Conservation (phyloP, 2,888 invertebrate genomes). For the Tanypteryx hageni region DNA sequence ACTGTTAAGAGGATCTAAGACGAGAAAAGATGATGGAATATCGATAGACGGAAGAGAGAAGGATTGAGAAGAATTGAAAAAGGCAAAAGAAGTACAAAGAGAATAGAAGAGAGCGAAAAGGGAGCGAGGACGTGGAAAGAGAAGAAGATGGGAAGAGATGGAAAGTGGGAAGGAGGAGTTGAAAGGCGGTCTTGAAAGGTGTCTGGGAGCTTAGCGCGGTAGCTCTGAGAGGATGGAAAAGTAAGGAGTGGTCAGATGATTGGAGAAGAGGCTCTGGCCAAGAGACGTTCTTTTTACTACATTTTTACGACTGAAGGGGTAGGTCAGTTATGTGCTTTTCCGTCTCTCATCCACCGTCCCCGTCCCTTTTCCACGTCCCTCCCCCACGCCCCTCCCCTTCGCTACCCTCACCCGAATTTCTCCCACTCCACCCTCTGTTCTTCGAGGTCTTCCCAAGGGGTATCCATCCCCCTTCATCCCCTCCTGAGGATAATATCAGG, state of each 20-base stretch:
- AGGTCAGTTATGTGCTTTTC: constrained; percentile 38
- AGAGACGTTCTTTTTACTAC: constrained; percentile 46
- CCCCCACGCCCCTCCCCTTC: neutral
- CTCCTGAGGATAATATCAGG: too few relatives aligned
- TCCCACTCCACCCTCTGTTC: neutral
- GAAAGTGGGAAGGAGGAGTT: neutral
- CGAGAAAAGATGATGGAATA: neutral
- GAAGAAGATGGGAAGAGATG: neutral
- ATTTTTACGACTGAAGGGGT: constrained; percentile 48
- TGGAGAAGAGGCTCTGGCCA: constrained; percentile 31
- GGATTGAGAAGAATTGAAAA: neutral
- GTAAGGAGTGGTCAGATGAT: neutral
- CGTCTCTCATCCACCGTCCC: neutral
- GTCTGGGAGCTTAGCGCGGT: neutral
- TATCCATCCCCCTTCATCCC: neutral
- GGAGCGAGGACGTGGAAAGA: neutral
- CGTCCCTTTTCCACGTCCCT: neutral
- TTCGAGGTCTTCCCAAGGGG: neutral
- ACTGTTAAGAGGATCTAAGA: neutral
- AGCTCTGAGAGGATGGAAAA: neutral
- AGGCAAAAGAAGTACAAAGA: neutral
- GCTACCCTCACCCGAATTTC: neutral
- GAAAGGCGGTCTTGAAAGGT: neutral
- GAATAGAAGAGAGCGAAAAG: neutral
- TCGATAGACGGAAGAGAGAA: neutral